These are phyloP conservation scores for Latrodectus geometricus DNA, from an alignment of 1,140 invertebrate genomes.

Conservation along the genomic window DNA sequence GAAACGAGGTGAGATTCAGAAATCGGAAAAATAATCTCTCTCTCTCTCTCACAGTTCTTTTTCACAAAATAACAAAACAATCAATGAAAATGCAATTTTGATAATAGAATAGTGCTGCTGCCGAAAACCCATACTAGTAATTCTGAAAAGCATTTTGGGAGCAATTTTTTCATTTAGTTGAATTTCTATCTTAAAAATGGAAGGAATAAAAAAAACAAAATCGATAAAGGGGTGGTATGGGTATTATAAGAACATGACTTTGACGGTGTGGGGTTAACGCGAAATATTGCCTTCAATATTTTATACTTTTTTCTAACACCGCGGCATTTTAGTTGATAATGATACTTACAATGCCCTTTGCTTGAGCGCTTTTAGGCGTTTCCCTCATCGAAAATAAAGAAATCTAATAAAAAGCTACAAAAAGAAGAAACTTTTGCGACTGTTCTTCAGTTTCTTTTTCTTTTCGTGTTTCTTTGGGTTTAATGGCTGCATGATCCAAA, in stretches of 20 bases:
- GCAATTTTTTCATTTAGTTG: neutral
- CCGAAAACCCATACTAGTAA: slow-evolving; percentile 7
- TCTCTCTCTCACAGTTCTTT: too few relatives aligned
- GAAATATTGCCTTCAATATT: slow-evolving; percentile 54
- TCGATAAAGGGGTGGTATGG: slow-evolving; percentile 28
- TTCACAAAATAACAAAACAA: neutral
- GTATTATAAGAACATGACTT: slow-evolving; percentile 34
- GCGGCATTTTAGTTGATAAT: slow-evolving; percentile 24
- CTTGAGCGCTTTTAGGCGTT: slow-evolving; percentile 9
- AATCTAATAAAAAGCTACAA: neutral
- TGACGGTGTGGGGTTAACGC: slow-evolving; percentile 36
- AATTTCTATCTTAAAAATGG: slow-evolving; percentile 30
- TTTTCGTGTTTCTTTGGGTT: slow-evolving; percentile 19
- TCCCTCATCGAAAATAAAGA: neutral
- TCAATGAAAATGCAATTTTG: slow-evolving; percentile 35
- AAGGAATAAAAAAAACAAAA: neutral
- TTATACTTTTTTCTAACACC: slow-evolving; percentile 10
- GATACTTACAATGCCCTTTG: slow-evolving; percentile 36
- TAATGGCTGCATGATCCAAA: slow-evolving; percentile 44
- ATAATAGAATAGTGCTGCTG: slow-evolving; percentile 13
- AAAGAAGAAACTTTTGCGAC: neutral
- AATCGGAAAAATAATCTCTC: too few relatives aligned
- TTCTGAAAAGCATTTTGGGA: neutral
- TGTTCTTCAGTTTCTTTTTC: neutral
- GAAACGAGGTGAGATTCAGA: too few relatives aligned